Conservation (phyloP, 2,888 invertebrate species). For the Theodoxus fluviatilis region DNA sequence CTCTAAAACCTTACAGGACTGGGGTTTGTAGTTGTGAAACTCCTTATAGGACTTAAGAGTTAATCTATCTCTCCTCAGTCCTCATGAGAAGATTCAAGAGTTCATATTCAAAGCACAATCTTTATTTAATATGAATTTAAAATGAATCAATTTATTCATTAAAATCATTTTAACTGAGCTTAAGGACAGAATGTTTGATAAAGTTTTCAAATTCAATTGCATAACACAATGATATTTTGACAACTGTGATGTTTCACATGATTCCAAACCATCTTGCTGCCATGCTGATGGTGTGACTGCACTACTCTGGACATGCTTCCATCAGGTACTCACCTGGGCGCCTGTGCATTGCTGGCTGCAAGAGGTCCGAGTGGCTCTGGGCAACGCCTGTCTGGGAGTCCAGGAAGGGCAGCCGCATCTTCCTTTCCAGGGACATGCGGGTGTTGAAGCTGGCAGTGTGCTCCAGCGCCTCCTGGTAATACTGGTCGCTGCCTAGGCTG, state of each 20-base stretch:
- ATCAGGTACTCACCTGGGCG: slow-evolving; percentile 78
- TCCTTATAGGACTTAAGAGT: no score
- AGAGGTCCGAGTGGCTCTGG: slow-evolving; percentile 89
- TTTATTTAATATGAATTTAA: no score
- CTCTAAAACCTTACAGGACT: no score
- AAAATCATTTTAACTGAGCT: neutral
- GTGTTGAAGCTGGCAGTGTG: slow-evolving; percentile 93
- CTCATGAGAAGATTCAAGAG: neutral
- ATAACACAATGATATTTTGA: neutral
- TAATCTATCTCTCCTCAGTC: neutral
- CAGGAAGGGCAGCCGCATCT: slow-evolving; percentile 91
- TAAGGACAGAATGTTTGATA: neutral
- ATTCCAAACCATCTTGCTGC: neutral
- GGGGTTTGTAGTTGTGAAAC: no score
- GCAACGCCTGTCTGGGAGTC: slow-evolving; percentile 96
- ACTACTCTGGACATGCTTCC: no score
- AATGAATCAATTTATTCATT: neutral
- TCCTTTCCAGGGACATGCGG: slow-evolving; percentile 87
- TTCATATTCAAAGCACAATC: no score
- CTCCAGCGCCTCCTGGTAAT: slow-evolving; percentile 90
- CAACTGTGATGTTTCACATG: no score
- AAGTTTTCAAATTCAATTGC: neutral
- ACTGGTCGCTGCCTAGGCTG: slow-evolving; percentile 73
- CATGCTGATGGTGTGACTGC: neutral
- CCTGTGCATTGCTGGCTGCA: slow-evolving; percentile 85